Evolutionary conservation across 2,888 invertebrate species (phyloP).

Genomic region (Rutpela maculata): DNA sequence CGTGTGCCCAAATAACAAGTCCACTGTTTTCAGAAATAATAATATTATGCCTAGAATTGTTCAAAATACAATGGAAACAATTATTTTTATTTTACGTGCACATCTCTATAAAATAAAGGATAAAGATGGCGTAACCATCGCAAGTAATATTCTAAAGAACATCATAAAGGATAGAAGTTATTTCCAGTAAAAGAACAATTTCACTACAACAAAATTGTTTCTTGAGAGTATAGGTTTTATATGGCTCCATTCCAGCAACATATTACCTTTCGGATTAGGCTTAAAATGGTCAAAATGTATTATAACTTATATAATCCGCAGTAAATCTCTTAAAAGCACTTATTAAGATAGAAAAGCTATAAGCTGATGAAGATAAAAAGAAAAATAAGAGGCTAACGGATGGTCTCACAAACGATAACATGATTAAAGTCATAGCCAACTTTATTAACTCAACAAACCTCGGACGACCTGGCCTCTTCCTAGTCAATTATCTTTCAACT

Average conservation of each 20-base stretch:
- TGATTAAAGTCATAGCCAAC: slow-evolving; percentile 66
- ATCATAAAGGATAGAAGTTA: slow-evolving; percentile 14
- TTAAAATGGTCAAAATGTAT: slow-evolving; percentile 42
- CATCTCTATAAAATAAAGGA: background rate
- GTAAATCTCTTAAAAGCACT: slow-evolving; percentile 48
- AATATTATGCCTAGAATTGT: too few species aligned
- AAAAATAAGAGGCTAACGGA: slow-evolving; percentile 49
- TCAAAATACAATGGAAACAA: too few species aligned
- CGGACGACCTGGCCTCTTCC: slow-evolving; percentile 33
- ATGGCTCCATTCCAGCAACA: slow-evolving; percentile 45
- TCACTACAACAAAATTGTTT: slow-evolving; percentile 15
- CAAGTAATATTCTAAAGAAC: background rate
- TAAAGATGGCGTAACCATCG: background rate
- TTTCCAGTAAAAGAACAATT: slow-evolving; percentile 27
- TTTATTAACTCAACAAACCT: slow-evolving; percentile 64
- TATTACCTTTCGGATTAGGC: slow-evolving; percentile 46
- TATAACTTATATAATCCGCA: slow-evolving; percentile 37
- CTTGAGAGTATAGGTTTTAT: background rate
- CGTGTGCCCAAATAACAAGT: too few species aligned
- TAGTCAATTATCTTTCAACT: slow-evolving; percentile 46
- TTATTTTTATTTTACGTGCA: background rate
- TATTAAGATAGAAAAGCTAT: slow-evolving; percentile 52
- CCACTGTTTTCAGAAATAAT: too few species aligned
- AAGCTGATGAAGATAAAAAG: slow-evolving; percentile 55
- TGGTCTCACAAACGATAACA: slow-evolving; percentile 64